Percentiles rank a stretch among this genome's conserved stretches.
Conservation (phyloP, 2,797 vertebrate species). For the Myotis pilosus region DNA sequence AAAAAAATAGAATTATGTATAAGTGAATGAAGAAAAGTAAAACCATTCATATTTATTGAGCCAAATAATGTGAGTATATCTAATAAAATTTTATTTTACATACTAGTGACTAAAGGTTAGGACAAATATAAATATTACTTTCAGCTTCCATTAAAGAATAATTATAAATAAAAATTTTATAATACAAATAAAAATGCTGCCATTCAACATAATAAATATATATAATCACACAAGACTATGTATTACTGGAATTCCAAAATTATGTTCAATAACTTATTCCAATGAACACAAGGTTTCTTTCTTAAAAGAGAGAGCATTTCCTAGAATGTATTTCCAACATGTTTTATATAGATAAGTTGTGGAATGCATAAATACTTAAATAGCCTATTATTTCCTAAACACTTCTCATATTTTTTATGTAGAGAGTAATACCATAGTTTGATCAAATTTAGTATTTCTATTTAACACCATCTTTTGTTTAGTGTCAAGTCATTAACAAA, state of each 20-base stretch:
- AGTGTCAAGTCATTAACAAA: conserved; percentile 52
- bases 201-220: not conserved
- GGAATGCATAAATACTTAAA: conserved; percentile 55
- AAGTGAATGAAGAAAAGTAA: conserved; percentile 23
- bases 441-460: conserved; percentile 56
- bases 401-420: conserved; percentile 40
- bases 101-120: not conserved
- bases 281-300: conserved; percentile 62
- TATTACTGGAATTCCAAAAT: conserved; percentile 40
- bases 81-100: not conserved
- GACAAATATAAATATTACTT: not conserved
- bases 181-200: conserved; percentile 7
- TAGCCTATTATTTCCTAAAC: conserved; percentile 45
- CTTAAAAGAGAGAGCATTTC: conserved; percentile 64
- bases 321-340: conserved; percentile 64
- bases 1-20: not conserved
- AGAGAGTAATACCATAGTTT: conserved; percentile 17
- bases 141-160: not conserved
- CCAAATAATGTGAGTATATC: not conserved
- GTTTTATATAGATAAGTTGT: conserved; percentile 64
- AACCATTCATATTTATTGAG: not conserved
- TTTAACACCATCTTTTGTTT: conserved; percentile 51
- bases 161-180: not conserved
- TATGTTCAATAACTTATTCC: conserved; percentile 51
- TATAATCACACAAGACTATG: not conserved